Evolutionary conservation across 92 coral and sea anemone genomes (phyloP), one percentile per base, ranked within the genome.

Genomic region (Muricea muricata): DNA sequence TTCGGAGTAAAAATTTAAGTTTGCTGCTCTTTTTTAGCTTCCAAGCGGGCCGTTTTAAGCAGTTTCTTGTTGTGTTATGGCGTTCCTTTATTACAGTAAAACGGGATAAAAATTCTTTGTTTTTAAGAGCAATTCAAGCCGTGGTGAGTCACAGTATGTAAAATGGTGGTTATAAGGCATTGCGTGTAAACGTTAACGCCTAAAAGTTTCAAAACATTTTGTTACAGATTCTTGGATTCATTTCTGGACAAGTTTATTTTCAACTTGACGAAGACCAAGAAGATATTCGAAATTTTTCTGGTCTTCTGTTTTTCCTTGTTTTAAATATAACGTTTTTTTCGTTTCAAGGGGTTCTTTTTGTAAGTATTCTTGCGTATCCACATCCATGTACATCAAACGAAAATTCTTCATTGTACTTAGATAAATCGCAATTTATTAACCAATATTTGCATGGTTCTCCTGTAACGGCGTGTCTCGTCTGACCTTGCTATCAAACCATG

Each of bases 31-130:
- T 55, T 65, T 17, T 55, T 35, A 95, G 98, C 66, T 95, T 93
- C 91, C 94, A 92, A 50, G 93, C 87, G 14, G 87, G 97, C 2
- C 91, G 97, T 91, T 90, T 93, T 45, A 76, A 87, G 21, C 98
- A 95, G 80, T 92, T 93, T 52, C 42, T 84, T 46, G 92, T 97
- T 9, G 94, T 95, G 25, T 42, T 93, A 13, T 95, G 98, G 98
- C 91, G 98, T 67, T 92, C 93, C 37, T 91, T 94, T 90, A 80
- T 92, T 74, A 93, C 92, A 34, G 85, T 89, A 57, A 91, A 72
- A 70, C 94, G 98, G 54, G 98, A 95, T 32, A 91, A 84, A n/a
- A 60, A 90, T 33, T 52, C 94, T 67, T 88, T 88, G 58, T 84
- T 92, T 57, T 88, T 93, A 21, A 85, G 98, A 58, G 41, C 94